Evolutionary conservation across 2,797 vertebrate species (phyloP).

Genomic region (Hypotaenidia okinawae): DNA sequence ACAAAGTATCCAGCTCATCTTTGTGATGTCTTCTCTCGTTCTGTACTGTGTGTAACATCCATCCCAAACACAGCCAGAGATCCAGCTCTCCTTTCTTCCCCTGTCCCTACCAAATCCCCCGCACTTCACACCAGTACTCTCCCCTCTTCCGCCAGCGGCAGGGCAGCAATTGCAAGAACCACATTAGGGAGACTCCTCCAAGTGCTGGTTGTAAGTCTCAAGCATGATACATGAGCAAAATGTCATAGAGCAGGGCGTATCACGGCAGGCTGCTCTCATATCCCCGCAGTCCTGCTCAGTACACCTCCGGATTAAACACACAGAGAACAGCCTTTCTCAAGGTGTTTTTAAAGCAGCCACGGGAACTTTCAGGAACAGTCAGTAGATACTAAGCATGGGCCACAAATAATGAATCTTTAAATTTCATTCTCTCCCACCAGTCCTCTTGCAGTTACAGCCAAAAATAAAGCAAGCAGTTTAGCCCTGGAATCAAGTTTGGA

Average conservation of each 20-base stretch:
- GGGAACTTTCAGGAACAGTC: not conserved
- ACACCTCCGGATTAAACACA: not conserved
- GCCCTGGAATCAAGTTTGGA: slow-evolving; percentile 13
- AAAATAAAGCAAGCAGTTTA: not conserved
- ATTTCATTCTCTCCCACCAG: not conserved
- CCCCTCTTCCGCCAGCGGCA: not conserved
- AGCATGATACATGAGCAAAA: fast-evolving
- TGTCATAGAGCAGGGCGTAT: fast-evolving
- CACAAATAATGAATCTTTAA: slow-evolving; percentile 35
- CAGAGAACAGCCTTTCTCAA: not conserved
- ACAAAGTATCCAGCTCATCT: not conserved
- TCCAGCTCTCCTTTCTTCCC: not conserved
- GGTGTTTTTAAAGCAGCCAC: not conserved
- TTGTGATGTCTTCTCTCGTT: not conserved
- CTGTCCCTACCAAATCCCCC: not conserved
- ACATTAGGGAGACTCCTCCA: not conserved
- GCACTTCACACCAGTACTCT: not conserved
- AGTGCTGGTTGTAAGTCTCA: not conserved
- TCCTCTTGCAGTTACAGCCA: not conserved
- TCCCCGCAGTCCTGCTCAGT: not conserved
- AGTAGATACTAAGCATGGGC: not conserved
- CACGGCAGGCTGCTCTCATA: not conserved
- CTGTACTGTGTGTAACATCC: not conserved
- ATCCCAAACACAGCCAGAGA: not conserved
- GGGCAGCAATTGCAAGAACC: not conserved